Conservation (phyloP, 2,888 invertebrate species). For the Petrolisthes cinctipes region DNA sequence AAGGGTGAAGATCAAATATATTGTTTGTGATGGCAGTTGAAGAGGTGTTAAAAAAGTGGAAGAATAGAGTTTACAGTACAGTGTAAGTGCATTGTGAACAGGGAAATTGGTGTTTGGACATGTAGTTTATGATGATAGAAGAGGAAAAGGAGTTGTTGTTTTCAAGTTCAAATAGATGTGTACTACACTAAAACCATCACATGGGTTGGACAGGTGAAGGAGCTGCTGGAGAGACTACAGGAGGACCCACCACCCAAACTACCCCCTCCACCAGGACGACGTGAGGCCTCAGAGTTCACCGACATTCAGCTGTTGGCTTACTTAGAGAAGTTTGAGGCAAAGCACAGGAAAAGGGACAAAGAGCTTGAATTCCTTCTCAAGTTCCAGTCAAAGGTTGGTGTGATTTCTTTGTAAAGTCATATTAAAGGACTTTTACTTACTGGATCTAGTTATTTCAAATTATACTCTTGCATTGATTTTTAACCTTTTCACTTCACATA, state of each 20-base stretch:
- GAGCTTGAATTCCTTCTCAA: slow-evolving; percentile 22
- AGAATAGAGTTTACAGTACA: too few species aligned
- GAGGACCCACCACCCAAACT: background rate
- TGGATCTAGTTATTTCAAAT: background rate
- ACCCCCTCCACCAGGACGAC: background rate
- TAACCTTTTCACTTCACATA: too few species aligned
- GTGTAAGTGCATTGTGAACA: too few species aligned
- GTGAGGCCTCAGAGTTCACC: slow-evolving; percentile 24
- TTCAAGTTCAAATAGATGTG: background rate
- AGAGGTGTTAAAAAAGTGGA: too few species aligned
- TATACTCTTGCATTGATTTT: background rate
- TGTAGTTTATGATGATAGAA: background rate
- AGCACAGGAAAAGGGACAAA: slow-evolving; percentile 15
- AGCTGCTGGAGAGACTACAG: background rate
- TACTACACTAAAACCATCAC: background rate
- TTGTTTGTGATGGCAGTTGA: too few species aligned
- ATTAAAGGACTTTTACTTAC: background rate
- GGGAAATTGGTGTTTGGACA: too few species aligned
- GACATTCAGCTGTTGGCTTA: slow-evolving; percentile 40
- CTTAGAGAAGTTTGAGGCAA: slow-evolving; percentile 30
- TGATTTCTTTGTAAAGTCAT: background rate
- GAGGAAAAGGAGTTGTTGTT: background rate
- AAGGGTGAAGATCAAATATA: too few species aligned
- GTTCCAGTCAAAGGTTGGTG: slow-evolving; percentile 6
- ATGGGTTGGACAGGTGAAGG: background rate